These are phyloP conservation scores for Pollenia angustigena DNA, from an alignment of 2,888 invertebrate species.

Conservation along the genomic window DNA sequence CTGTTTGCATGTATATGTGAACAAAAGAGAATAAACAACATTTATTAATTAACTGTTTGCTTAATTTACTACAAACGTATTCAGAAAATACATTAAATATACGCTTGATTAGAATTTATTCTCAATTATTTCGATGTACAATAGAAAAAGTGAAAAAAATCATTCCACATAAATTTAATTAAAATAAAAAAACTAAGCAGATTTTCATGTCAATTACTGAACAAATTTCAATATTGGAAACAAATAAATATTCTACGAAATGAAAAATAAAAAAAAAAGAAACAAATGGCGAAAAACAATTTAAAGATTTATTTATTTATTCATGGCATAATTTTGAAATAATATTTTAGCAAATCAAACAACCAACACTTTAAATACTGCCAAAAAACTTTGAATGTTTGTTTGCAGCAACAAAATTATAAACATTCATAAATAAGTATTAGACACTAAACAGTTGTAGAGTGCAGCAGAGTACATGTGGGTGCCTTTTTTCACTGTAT, in stretches of 20 bases:
- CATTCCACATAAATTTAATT: conserved; percentile 60
- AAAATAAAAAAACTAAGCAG: conserved; percentile 41
- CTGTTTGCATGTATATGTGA: neutral
- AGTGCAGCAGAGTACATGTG: conserved; percentile 10
- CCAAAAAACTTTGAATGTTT: conserved; percentile 14
- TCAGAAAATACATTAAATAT: neutral
- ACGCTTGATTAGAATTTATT: conserved; percentile 57
- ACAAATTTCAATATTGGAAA: conserved; percentile 21
- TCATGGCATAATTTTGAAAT: conserved; percentile 48
- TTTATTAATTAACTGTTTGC: conserved; percentile 57
- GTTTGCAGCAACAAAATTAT: conserved; percentile 16
- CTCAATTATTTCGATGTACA: neutral
- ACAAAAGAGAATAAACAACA: conserved; percentile 31
- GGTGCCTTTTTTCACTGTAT: conserved; percentile 12
- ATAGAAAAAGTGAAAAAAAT: conserved; percentile 3
- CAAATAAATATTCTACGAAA: conserved; percentile 19
- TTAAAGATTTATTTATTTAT: conserved; percentile 54
- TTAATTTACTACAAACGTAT: conserved; percentile 29
- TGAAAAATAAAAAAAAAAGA: conserved; percentile 26
- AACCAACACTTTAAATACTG: neutral
- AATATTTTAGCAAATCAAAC: conserved; percentile 34
- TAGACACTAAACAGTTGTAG: conserved; percentile 17
- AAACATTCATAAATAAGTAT: conserved; percentile 2
- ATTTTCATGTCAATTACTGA: conserved; percentile 57
- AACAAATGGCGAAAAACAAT: conserved; percentile 32